Percentiles rank a stretch among this genome's conserved stretches.
phyloP scores from a whole-genome alignment of 2,888 invertebrate genomes.

The Laothoe populi region DNA sequence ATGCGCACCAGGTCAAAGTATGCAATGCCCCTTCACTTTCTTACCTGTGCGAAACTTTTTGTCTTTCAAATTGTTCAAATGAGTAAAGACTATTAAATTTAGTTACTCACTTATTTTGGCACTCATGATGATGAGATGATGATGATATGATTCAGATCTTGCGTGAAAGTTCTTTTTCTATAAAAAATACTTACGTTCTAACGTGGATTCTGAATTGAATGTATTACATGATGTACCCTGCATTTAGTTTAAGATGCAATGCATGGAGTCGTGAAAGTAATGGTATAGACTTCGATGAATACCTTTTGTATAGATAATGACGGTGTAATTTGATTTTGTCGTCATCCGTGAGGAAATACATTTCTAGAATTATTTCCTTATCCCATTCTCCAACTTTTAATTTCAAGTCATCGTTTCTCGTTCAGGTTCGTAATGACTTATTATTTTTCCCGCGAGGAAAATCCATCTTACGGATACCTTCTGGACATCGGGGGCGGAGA shows the following conservation, averaged over 20 bases:
- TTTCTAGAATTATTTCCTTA: no score
- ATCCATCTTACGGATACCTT: no score
- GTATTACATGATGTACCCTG: not conserved
- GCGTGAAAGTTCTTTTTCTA: not conserved
- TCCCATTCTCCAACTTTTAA: no score
- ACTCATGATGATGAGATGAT: no score
- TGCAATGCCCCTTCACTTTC: conserved; percentile 19
- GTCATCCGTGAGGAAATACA: not conserved
- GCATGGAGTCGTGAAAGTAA: not conserved
- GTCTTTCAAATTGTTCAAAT: not conserved
- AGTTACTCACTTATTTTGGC: not conserved
- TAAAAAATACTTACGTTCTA: not conserved
- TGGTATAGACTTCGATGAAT: not conserved
- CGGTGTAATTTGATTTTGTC: not conserved
- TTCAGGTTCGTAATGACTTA: no score
- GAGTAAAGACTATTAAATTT: not conserved
- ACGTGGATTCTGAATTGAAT: not conserved
- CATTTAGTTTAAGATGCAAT: not conserved
- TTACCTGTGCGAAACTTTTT: conserved; percentile 8
- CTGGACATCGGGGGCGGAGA: no score
- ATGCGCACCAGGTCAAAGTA: conserved; percentile 12
- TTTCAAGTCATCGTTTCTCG: no score
- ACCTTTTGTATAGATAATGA: not conserved
- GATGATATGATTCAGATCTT: not conserved
- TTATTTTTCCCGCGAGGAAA: no score